Conservation (phyloP, 2,888 invertebrate species). For the Habroteleia sp. region DNA sequence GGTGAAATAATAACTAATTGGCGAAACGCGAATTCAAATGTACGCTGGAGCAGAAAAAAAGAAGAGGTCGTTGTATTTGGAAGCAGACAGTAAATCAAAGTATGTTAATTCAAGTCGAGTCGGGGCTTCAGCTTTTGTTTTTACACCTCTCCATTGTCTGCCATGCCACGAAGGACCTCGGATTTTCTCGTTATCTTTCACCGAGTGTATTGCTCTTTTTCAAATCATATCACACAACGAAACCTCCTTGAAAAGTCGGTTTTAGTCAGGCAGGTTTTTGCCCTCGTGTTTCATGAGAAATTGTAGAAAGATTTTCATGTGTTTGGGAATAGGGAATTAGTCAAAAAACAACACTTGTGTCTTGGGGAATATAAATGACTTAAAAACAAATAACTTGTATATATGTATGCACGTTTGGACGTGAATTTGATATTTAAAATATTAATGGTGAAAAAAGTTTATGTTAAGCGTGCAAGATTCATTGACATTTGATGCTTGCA, state of each 20-base stretch:
- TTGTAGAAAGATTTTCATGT: slow-evolving; percentile 13
- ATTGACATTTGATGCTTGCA: not conserved
- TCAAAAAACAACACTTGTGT: slow-evolving; percentile 11
- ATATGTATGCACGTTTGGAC: too few relatives aligned
- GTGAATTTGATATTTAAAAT: slow-evolving; percentile 22
- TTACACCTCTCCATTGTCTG: slow-evolving; percentile 47
- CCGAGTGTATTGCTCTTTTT: slow-evolving; percentile 46
- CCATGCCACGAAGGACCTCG: slow-evolving; percentile 15
- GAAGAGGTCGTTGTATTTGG: slow-evolving; percentile 14
- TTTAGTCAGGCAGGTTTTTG: not conserved
- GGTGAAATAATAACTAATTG: too few relatives aligned
- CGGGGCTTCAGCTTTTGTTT: slow-evolving; percentile 33
- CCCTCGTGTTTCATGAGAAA: not conserved
- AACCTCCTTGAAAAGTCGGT: slow-evolving; percentile 26
- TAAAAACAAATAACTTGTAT: slow-evolving; percentile 28
- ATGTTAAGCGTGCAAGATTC: slow-evolving; percentile 25
- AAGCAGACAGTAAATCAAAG: slow-evolving; percentile 45
- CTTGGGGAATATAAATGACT: slow-evolving; percentile 18
- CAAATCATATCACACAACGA: slow-evolving; percentile 39
- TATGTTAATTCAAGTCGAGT: slow-evolving; percentile 49
- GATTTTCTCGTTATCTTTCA: slow-evolving; percentile 50
- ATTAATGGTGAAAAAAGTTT: slow-evolving; percentile 32
- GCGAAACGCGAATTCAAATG: too few relatives aligned
- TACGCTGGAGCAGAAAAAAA: not conserved
- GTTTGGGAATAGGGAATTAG: slow-evolving; percentile 17